Percentiles rank a stretch among this genome's conserved stretches.
Evolutionary conservation across 2,113 vertebrate species (phyloP).

Genomic region (Phoxinus phoxinus): DNA sequence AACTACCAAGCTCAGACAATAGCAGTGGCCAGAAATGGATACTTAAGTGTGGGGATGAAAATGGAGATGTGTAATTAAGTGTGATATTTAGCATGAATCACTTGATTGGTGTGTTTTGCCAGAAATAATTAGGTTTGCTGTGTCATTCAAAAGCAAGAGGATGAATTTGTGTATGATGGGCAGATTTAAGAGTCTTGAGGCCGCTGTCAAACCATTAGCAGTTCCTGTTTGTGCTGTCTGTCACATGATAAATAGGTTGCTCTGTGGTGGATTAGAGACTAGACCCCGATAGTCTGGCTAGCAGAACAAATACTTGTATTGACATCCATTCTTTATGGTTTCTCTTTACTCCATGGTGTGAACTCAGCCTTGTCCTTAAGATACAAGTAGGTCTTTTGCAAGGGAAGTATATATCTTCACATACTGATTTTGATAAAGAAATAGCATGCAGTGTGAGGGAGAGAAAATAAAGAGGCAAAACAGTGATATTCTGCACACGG

Average conservation of each 20-base stretch:
- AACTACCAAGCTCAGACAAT: constrained; percentile 48
- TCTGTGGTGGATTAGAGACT: neutral
- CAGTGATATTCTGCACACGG: constrained; percentile 52
- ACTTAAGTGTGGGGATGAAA: constrained; percentile 36
- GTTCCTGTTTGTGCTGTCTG: neutral
- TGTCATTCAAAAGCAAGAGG: constrained; percentile 29
- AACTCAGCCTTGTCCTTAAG: constrained; percentile 3
- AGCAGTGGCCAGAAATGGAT: constrained; percentile 29
- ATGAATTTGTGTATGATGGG: constrained; percentile 15
- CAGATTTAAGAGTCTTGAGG: constrained; percentile 3
- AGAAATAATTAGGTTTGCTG: constrained; percentile 41
- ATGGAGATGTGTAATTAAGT: constrained; percentile 54
- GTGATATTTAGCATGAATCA: constrained; percentile 40
- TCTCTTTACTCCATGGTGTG: neutral
- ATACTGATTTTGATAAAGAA: constrained; percentile 43
- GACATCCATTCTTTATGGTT: neutral
- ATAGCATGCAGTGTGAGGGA: constrained; percentile 33
- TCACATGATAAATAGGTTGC: constrained; percentile 1
- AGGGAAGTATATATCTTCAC: constrained; percentile 10
- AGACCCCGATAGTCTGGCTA: neutral
- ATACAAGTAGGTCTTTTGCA: neutral
- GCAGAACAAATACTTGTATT: constrained; percentile 25
- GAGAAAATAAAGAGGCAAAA: constrained; percentile 55
- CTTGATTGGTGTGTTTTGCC: constrained; percentile 45
- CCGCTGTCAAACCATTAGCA: constrained; percentile 17